Evolutionary conservation across 1,140 invertebrate species (phyloP), one percentile per base, ranked within the genome.

Genomic region (Bombyx mandarina): DNA sequence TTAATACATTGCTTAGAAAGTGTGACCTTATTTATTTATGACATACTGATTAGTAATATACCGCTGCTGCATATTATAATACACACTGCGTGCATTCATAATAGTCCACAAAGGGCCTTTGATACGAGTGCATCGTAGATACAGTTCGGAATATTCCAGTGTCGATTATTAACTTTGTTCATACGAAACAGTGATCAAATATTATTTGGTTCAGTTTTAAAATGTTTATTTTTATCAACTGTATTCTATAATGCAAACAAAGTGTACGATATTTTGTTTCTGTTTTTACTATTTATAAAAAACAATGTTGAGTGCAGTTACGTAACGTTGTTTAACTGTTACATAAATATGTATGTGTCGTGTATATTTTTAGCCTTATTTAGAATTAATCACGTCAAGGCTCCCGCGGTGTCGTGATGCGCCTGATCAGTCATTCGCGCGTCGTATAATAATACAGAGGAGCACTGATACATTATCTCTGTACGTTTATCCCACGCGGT

Each of bases 281-380:
- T 44, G 26, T 45, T 45, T 7, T 3, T 26, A 44, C 26, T 26
- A 44, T 54, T 43, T 26, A 22, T 46, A 22, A 18, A 8, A 54
- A 54, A 54, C 45, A 54, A 44, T 54, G 43, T 54, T 54, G 26
- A 54, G 53, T 54, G 53, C 53, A 45, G 45, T 35, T 48, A 47
- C 45, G 45, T 46, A 55, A 56, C n/a, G 49, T 35, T 56, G 45
- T 52, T 7, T 42, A 67, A 67, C 7, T 72, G 58, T 66, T 63
- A 58, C 63, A 57, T 62, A 47, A 2, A 5, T 47, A 6, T 47
- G 8, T 47, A 66, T 60, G 63, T 75, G 68, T 73, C 66, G 69
- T 58, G 62, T 65, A 56, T 75, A 75, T 75, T 75, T 82, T 71
- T 71, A 79, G 65, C 68, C 66, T 69, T 75, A 76, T 79, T 73